A percentile compares a stretch with the other conserved stretches of the same genome.
Evolutionary conservation across 2,888 invertebrate genomes (phyloP).

Genomic region (Lottia scabra): DNA sequence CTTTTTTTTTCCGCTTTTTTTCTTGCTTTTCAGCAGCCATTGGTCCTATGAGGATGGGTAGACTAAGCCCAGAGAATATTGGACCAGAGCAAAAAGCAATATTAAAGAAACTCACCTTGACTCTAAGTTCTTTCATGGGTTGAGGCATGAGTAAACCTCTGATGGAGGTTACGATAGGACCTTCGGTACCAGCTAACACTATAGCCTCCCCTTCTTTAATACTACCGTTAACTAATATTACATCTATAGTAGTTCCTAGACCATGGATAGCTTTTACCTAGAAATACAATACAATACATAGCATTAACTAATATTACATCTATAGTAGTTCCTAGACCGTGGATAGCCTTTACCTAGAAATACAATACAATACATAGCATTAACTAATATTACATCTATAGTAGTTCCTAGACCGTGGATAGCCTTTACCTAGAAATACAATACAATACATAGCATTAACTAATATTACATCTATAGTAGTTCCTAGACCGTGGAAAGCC

Average conservation of each 20-base stretch:
- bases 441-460: conserved; percentile 84
- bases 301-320: conserved; percentile 81
- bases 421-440: conserved; percentile 82
- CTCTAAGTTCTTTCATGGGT: conserved; percentile 95
- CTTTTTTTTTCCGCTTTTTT: too few species aligned
- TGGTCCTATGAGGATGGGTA: too few species aligned
- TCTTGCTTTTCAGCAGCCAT: too few species aligned
- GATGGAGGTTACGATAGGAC: conserved; percentile 97
- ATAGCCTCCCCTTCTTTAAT: conserved; percentile 93
- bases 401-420: conserved; percentile 94
- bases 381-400: conserved; percentile 97
- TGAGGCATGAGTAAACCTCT: conserved; percentile 97
- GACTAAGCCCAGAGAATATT: too few species aligned
- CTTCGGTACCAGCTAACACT: conserved; percentile 96
- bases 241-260: conserved; percentile 94
- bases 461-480: conserved; percentile 98
- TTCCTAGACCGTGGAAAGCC: conserved; percentile 91
- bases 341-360: conserved; percentile 88
- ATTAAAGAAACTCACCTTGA: conserved; percentile 75
- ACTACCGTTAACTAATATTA: conserved; percentile 97
- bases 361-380: conserved; percentile 78
- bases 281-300: not conserved
- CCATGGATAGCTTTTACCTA: conserved; percentile 95
- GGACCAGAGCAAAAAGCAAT: too few species aligned
- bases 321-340: conserved; percentile 93